Evolutionary conservation across 2,113 vertebrate species (phyloP).

Genomic region (Baryphthengus martii): DNA sequence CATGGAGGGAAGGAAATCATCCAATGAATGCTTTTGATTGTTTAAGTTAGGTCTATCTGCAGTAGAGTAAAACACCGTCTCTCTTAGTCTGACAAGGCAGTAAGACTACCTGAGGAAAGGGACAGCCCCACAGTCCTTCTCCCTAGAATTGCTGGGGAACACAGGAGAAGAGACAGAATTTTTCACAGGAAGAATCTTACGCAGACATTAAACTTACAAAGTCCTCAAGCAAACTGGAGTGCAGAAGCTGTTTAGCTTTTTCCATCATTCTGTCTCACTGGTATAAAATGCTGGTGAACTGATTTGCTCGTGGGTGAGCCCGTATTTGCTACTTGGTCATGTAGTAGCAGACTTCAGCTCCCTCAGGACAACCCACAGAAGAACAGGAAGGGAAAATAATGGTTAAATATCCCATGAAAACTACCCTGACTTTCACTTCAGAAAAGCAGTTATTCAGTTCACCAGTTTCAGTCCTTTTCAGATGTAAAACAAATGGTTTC

Average conservation of each 20-base stretch:
- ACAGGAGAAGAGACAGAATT: background rate
- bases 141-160: background rate
- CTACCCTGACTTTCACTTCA: background rate
- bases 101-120: background rate
- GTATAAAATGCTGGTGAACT: background rate
- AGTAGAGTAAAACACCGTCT: background rate
- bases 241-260: background rate
- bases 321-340: background rate
- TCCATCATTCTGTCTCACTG: background rate
- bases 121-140: background rate
- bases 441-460: background rate
- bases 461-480: background rate
- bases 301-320: background rate
- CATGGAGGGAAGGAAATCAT: background rate
- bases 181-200: background rate
- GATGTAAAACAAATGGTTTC: background rate
- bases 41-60: background rate
- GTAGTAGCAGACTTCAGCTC: background rate
- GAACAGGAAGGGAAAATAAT: background rate
- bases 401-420: background rate
- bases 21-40: background rate
- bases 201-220: background rate
- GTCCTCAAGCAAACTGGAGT: accelerated
- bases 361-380: background rate
- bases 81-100: background rate